Percentiles rank a stretch among this genome's conserved stretches.
Conservation (phyloP, 2,113 vertebrate species). For the Caretta caretta region DNA sequence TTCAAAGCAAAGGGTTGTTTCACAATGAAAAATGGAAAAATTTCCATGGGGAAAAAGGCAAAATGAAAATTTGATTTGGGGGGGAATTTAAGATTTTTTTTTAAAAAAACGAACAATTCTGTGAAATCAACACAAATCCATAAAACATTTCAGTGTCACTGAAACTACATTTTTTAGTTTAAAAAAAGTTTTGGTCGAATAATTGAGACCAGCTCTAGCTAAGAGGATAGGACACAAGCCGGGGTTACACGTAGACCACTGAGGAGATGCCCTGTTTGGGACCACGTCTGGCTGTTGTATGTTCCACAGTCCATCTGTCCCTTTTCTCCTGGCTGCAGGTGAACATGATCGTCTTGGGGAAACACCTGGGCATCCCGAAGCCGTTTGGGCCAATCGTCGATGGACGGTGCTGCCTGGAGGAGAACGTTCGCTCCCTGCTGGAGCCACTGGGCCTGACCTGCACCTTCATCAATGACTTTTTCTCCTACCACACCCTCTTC, state of each 20-base stretch:
- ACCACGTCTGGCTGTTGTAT: accelerated
- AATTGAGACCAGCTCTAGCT: not conserved
- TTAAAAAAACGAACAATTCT: not conserved
- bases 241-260: no score
- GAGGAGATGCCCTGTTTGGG: not conserved
- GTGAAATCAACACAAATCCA: not conserved
- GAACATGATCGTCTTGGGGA: constrained; percentile 92
- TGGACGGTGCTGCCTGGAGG: constrained; percentile 86
- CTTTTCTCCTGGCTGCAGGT: constrained; percentile 75
- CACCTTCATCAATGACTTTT: constrained; percentile 86
- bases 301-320: not conserved
- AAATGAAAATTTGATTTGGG: not conserved
- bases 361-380: constrained; percentile 91
- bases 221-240: no score
- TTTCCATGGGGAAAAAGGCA: not conserved
- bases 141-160: not conserved
- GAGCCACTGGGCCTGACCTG: constrained; percentile 87
- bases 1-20: not conserved
- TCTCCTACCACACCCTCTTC: constrained; percentile 82
- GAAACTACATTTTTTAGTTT: not conserved
- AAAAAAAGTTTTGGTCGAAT: not conserved
- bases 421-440: constrained; percentile 81
- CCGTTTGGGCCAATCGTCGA: constrained; percentile 88
- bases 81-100: not conserved
- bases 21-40: not conserved